Evolutionary conservation across 2,888 invertebrate genomes (phyloP).

Genomic region (Tetranychus truncatus): DNA sequence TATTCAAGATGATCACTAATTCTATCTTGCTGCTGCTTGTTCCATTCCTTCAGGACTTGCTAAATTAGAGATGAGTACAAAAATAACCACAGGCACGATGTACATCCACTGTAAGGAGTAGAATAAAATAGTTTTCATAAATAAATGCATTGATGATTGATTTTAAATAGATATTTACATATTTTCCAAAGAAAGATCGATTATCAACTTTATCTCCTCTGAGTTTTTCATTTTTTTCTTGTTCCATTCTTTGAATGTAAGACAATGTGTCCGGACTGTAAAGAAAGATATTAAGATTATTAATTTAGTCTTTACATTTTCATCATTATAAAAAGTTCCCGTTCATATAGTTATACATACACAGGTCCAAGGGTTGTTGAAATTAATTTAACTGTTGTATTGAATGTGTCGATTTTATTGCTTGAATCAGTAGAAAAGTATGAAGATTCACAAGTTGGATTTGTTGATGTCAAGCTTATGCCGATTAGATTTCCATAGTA

Average conservation of each 20-base stretch:
- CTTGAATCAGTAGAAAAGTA: slow-evolving; percentile 25
- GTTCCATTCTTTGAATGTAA: slow-evolving; percentile 77
- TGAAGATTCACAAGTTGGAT: slow-evolving; percentile 34
- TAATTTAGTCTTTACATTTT: too few species aligned
- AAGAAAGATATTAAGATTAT: slow-evolving; percentile 11
- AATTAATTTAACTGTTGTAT: slow-evolving; percentile 56
- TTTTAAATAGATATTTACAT: slow-evolving; percentile 47
- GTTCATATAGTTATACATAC: slow-evolving; percentile 34
- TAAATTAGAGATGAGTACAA: slow-evolving; percentile 71
- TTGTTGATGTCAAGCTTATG: slow-evolving; percentile 31
- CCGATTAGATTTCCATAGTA: slow-evolving; percentile 54
- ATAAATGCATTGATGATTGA: not conserved
- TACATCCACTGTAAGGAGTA: slow-evolving; percentile 82
- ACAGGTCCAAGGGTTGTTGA: slow-evolving; percentile 63
- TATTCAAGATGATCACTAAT: too few species aligned
- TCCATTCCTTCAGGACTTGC: slow-evolving; percentile 46
- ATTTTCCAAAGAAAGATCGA: slow-evolving; percentile 88
- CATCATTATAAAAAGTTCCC: too few species aligned
- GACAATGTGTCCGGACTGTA: slow-evolving; percentile 77
- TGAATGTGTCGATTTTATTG: slow-evolving; percentile 37
- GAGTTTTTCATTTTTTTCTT: slow-evolving; percentile 63
- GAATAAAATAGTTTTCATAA: slow-evolving; percentile 15
- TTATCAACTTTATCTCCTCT: slow-evolving; percentile 54
- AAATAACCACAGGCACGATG: slow-evolving; percentile 76
- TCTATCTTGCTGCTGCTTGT: not conserved